A percentile compares a stretch with the other conserved stretches of the same genome.
phyloP scores from a whole-genome alignment of 2,888 invertebrate species.

The Autographa pulchrina region DNA sequence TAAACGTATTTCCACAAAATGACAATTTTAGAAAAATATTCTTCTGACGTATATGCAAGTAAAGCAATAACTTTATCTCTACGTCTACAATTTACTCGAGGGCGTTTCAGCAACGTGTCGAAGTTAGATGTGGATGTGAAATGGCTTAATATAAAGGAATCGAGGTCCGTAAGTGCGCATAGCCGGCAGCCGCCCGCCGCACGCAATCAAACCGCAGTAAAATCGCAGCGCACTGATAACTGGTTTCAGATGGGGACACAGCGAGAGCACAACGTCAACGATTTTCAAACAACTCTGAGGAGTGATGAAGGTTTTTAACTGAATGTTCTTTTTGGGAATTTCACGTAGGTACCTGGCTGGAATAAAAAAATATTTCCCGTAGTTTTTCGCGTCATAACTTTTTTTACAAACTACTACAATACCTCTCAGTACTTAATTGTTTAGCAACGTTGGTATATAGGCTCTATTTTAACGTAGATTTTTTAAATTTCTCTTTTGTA shows the following conservation, averaged over 20 bases:
- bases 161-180: slow-evolving; percentile 68
- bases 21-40: no score
- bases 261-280: slow-evolving; percentile 27
- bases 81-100: slow-evolving; percentile 34
- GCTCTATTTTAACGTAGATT: no score
- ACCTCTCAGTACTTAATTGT: no score
- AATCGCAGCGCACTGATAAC: slow-evolving; percentile 75
- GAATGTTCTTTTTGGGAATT: background rate
- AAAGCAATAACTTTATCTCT: slow-evolving; percentile 40
- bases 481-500: no score
- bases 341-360: no score
- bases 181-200: slow-evolving; percentile 59
- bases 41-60: background rate
- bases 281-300: background rate
- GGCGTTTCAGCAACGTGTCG: slow-evolving; percentile 36
- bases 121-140: slow-evolving; percentile 50
- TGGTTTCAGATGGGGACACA: slow-evolving; percentile 60
- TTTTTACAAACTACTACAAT: no score
- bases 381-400: no score
- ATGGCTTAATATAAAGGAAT: slow-evolving; percentile 76
- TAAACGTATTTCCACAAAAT: no score
- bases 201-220: slow-evolving; percentile 81
- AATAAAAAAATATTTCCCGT: no score
- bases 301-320: background rate
- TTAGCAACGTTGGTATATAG: no score